Percentiles rank a stretch among this genome's conserved stretches.
Conservation (phyloP, 2,113 vertebrate species). For the Corynorhinus townsendii region DNA sequence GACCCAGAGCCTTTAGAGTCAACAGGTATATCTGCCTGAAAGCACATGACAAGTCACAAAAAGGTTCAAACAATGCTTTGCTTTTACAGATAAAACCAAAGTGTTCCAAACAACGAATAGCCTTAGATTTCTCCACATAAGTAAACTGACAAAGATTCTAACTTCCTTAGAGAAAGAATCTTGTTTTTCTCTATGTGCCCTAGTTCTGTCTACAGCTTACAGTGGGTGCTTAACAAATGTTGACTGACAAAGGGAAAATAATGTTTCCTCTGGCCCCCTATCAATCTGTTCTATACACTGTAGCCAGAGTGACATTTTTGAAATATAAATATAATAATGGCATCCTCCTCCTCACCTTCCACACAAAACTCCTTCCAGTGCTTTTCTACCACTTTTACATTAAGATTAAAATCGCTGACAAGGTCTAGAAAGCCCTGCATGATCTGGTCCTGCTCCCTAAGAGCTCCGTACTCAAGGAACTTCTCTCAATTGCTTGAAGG, state of each 20-base stretch:
- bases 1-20: not conserved
- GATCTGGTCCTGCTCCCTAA: not conserved
- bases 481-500: too few species aligned
- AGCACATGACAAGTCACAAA: not conserved
- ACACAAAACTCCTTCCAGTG: not conserved
- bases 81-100: not conserved
- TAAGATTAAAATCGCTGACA: not conserved
- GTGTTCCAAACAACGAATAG: not conserved
- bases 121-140: not conserved
- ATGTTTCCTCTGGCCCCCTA: not conserved
- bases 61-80: not conserved
- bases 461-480: not conserved
- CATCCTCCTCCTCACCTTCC: not conserved
- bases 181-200: not conserved
- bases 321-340: slow-evolving; percentile 1
- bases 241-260: slow-evolving; percentile 54
- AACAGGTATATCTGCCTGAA: not conserved
- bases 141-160: not conserved
- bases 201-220: not conserved
- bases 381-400: not conserved
- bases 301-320: not conserved
- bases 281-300: not conserved
- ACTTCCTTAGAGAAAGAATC: not conserved
- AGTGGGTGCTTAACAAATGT: slow-evolving; percentile 28
- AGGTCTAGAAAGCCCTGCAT: not conserved